Percentiles rank a stretch among this genome's conserved stretches.
These are phyloP conservation scores for Reticulitermes lucifugus DNA, from an alignment of 2,888 invertebrate species.

Conservation along the genomic window DNA sequence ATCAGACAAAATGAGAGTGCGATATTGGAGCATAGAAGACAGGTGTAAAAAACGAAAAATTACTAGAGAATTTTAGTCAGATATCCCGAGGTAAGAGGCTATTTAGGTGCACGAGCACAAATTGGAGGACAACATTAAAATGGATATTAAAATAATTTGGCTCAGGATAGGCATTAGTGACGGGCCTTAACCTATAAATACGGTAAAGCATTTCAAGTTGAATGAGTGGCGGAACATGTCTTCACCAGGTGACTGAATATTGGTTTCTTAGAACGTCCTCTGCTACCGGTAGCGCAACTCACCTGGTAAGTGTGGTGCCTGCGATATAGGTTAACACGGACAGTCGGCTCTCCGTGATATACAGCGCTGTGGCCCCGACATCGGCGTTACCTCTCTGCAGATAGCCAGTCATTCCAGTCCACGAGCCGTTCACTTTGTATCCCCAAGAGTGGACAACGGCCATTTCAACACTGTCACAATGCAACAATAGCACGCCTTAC, in stretches of 20 bases:
- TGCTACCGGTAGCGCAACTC: not conserved
- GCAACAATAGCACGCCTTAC: too few species aligned
- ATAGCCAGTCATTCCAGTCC: conserved; percentile 69
- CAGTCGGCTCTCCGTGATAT: conserved; percentile 60
- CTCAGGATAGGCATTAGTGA: not conserved
- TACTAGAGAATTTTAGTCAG: not conserved
- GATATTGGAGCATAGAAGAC: too few species aligned
- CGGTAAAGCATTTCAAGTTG: not conserved
- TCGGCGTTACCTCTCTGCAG: conserved; percentile 70
- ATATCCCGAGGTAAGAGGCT: too few species aligned
- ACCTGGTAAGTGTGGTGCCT: conserved; percentile 68
- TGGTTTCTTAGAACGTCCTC: not conserved
- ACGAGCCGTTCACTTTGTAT: conserved; percentile 67
- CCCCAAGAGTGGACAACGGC: conserved; percentile 67
- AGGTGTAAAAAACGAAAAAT: not conserved
- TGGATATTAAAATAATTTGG: not conserved
- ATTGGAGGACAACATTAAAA: too few species aligned
- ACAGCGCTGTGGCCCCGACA: conserved; percentile 60
- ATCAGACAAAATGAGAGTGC: too few species aligned
- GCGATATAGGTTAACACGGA: conserved; percentile 68
- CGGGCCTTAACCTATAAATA: not conserved
- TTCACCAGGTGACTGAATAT: not conserved
- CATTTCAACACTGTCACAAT: conserved; percentile 59
- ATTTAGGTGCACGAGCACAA: not conserved
- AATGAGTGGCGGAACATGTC: not conserved